Evolutionary conservation across 2,797 vertebrate species (phyloP), one percentile per base, ranked within the genome.

Genomic region (Oceanodroma leucorhoa): DNA sequence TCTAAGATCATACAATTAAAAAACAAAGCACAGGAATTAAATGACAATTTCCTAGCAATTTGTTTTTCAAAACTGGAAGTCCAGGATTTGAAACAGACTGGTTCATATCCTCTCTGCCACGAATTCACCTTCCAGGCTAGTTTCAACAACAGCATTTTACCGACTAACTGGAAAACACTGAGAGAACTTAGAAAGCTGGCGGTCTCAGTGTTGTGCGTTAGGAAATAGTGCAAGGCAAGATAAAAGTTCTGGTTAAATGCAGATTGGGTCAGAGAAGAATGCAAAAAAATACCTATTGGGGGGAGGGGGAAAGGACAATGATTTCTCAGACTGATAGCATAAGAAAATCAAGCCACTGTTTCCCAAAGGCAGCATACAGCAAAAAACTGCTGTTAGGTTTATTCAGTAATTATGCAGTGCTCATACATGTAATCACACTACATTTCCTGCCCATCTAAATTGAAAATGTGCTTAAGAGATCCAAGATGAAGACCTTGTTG

Each of bases 1-100:
- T 72, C 66, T 90, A 61, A 96, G 90, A 84, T 23, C 10, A 22
- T n/a, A 72, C 40, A 53, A 87, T 54, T 87, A 24, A 87, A 73
- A 97, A 80, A 46, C 53, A 81, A 89, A 81, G 82, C 60, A 94
- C 17, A 54, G 41, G 79, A 96, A 76, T 89, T 78, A 95, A 91
- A 81, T 53, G 30, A 84, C 32, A 82, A 90, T 95, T 90, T 86
- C 57, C 34, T 50, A 91, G 34, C n/a, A 90, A 83, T 79, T 85
- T 60, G 30, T 77, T 87, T 86, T 80, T 57, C 21, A 55, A 58
- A 89, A 67, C 41, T 43, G 20, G 11, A 70, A 43, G 30, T 34
- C 21, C 19, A 69, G 62, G 43, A n/a, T 69, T 79, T 88, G 70
- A 57, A 78, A 38, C 43, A 93, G 62, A 41, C 17, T n/a, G 77